Conservation (phyloP, 2,797 vertebrate species). For the Mycteria americana region DNA sequence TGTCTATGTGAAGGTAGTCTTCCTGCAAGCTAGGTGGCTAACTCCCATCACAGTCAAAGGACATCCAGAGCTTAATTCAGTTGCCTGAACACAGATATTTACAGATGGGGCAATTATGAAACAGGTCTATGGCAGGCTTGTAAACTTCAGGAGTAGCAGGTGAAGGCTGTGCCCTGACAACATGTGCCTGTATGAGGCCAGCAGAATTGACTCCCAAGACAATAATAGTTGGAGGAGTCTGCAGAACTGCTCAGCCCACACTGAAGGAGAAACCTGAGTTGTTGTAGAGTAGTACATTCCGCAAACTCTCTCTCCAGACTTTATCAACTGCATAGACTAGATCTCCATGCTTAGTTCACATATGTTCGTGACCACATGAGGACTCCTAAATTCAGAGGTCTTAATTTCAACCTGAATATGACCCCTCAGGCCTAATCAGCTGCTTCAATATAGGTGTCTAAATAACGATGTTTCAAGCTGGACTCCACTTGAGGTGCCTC, state of each 20-base stretch:
- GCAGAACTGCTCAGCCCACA: neutral
- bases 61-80: neutral
- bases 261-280: neutral
- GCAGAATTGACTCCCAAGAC: neutral
- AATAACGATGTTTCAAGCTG: neutral
- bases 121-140: neutral
- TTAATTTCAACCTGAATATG: neutral
- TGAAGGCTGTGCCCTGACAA: neutral
- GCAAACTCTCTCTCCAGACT: neutral
- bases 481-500: neutral
- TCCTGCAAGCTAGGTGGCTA: fast-evolving
- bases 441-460: neutral
- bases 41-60: neutral
- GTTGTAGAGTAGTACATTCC: neutral
- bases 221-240: neutral
- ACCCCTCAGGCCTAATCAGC: neutral
- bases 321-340: neutral
- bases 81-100: neutral
- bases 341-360: neutral
- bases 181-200: neutral
- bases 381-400: neutral
- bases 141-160: neutral
- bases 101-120: neutral
- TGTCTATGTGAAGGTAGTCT: neutral
- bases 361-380: neutral